Base-by-base conservation (phyloP, 2,888 invertebrate genomes). In the Drosophila mayaguana region DNA sequence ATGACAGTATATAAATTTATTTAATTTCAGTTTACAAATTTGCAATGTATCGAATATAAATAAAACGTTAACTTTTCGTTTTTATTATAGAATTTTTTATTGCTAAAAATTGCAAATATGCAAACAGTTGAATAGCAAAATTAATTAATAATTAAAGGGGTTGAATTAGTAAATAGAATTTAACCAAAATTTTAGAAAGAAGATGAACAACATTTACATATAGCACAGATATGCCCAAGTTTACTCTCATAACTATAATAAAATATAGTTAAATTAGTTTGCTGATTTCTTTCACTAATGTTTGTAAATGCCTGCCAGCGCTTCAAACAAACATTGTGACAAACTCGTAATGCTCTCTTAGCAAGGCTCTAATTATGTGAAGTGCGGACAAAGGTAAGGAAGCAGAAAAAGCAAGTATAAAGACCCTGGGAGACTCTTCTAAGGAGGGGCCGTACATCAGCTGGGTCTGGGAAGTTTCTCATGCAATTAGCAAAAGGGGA, bases 401-500 rank as follows among this genome's bases (percentile, higher is more conserved):
- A 40, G 46, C 36, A 54, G 40, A 51, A 59, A 69, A 63, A 64
- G 36, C 38, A 40, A 46, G 36, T 22, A 51, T 73, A 78, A 75
- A 66, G 80, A 77, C 76, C 80, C 65, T 66, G 71, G 18, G 68
- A 62, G 63, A 79, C 69, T 81, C 69, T 81, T 81, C 66, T 70
- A 51, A 56, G 73, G 59, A 73, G 78, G 48, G 67, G 67, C 63
- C 57, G 48, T 40, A 28, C 67, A 42, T 57, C 74, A 54, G 59
- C 51, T 48, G 53, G 46, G 54, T 64, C 68, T 89, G 85, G 72
- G 83, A 84, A 85, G 68, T 85, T 85, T 85, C 85, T 70, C 85
- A 85, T 72, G 78, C 75, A 81, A 81, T 83, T 81, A 83, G 75
- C 69, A 60, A 66, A 61, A 57, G 63, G 56, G 54, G 55, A 74